Evolutionary conservation across 2,113 vertebrate species (phyloP).

Genomic region (Rutilus rutilus): DNA sequence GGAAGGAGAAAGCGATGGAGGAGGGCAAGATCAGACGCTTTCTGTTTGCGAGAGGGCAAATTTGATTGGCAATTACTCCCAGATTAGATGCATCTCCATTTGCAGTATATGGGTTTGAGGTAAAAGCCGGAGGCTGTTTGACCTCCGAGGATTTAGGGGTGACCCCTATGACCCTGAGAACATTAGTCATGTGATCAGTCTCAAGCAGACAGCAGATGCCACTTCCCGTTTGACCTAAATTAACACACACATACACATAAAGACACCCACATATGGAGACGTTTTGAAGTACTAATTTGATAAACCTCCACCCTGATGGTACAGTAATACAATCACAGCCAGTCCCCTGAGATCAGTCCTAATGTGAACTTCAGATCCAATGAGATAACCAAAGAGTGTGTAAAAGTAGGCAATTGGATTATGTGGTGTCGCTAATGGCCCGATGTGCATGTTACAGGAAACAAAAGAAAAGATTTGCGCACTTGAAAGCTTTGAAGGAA

Average conservation of each 20-base stretch:
- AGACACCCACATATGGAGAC: constrained; percentile 62
- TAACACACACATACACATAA: constrained; percentile 6
- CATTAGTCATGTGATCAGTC: constrained; percentile 75
- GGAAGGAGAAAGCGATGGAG: constrained; percentile 13
- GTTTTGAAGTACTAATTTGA: constrained; percentile 72
- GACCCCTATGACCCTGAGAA: constrained; percentile 64
- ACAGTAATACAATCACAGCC: constrained; percentile 70
- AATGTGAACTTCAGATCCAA: constrained; percentile 61
- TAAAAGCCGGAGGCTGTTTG: constrained; percentile 52
- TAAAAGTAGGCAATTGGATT: constrained; percentile 66
- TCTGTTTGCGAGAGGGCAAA: constrained; percentile 38
- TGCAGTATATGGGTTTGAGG: constrained; percentile 72
- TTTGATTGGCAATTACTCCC: constrained; percentile 68
- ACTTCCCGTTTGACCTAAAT: constrained; percentile 61
- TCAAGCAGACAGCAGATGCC: constrained; percentile 75
- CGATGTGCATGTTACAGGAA: constrained; percentile 49
- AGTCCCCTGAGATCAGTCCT: constrained; percentile 66
- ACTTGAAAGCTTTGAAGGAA: constrained; percentile 39
- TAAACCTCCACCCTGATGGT: constrained; percentile 70
- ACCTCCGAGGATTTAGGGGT: constrained; percentile 59
- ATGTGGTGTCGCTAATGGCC: constrained; percentile 70
- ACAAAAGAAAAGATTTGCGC: constrained; percentile 42
- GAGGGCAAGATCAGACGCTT: constrained; percentile 25
- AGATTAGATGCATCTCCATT: constrained; percentile 57
- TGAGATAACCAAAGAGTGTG: constrained; percentile 67